Base-by-base conservation (phyloP, 2,797 vertebrate species). In the Oreochromis grahami region DNA sequence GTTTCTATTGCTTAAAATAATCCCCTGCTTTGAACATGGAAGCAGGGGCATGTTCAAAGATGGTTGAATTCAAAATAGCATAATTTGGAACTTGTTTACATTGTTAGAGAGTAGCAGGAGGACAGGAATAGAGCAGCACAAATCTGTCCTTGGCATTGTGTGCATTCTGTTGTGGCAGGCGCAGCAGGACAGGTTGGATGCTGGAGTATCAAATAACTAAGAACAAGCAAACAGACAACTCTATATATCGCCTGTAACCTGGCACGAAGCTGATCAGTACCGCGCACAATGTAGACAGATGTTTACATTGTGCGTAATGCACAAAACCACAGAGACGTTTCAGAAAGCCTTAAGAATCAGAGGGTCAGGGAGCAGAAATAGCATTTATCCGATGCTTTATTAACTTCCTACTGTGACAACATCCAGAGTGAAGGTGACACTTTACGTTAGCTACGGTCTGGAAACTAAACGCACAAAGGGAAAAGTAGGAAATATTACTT, bases 141-240 rank as follows among this genome's bases (percentile, higher is more conserved):
- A 84, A 83, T 90, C 81, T 88, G 82, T 74, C 85, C 79, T 84
- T 89, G 92, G 86, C 88, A 32, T 91, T 83, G 41, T 8, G 50
- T 32, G 72, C 72, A 45, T 88, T 92, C 78, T 85, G 84, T 48
- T 55, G 63, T 76, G 86, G 34, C 76, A 24, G 63, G 72, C 43
- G 82, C 79, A 77, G 52, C 72, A 50, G 45, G 81, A 87, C 83
- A 51, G 55, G 19, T 78, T 48, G 56, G 80, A 52, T 79, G 81
- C 36, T 56, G 21, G 15, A 53, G 76, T 93, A 86, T 94, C 86
- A 81, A 58, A 89, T 94, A 83, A 85, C 87, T 51, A 51, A 5
- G 34, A 89, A 91, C 89, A 89, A 89, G 81, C 76, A 85, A 72
- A 76, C 84, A 79, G 77, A 91, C 89, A 83, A 88, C 80, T 58